Evolutionary conservation across 2,888 invertebrate genomes (phyloP).

Genomic region (Herminia tarsipennalis): DNA sequence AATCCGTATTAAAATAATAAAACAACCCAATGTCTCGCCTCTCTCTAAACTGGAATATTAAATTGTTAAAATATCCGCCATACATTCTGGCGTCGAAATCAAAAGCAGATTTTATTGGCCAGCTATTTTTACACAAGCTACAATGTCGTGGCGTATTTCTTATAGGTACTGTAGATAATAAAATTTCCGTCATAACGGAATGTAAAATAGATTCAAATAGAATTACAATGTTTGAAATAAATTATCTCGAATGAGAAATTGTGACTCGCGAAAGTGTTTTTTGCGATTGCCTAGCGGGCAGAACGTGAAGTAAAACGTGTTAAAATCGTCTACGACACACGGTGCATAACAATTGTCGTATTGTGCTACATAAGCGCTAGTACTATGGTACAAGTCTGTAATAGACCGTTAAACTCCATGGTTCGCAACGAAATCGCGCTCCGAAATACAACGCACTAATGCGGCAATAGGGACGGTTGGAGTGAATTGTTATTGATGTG

Average conservation of each 20-base stretch:
- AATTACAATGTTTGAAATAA: slow-evolving; percentile 1
- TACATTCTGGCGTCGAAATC: slow-evolving; percentile 36
- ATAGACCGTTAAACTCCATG: slow-evolving; percentile 78
- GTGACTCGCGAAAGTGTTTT: not conserved
- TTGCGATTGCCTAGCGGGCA: not conserved
- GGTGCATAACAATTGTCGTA: slow-evolving; percentile 41
- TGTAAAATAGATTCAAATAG: not conserved
- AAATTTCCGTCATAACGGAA: slow-evolving; percentile 10
- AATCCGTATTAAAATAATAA: slow-evolving; percentile 78
- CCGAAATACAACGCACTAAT: slow-evolving; percentile 46
- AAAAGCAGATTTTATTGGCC: slow-evolving; percentile 32
- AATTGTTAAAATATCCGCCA: slow-evolving; percentile 58
- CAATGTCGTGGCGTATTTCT: slow-evolving; percentile 18
- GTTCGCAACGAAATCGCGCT: slow-evolving; percentile 56
- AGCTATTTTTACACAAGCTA: slow-evolving; percentile 31
- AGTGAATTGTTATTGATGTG: slow-evolving; percentile 63
- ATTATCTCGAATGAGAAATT: not conserved
- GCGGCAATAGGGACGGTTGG: slow-evolving; percentile 52
- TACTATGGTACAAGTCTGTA: slow-evolving; percentile 45
- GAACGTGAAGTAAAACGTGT: slow-evolving; percentile 25
- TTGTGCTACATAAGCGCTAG: slow-evolving; percentile 53
- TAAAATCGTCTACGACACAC: slow-evolving; percentile 32
- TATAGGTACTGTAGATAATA: slow-evolving; percentile 12
- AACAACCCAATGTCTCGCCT: slow-evolving; percentile 62
- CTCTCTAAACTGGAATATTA: slow-evolving; percentile 45